These are phyloP conservation scores for Dasypolia templi DNA, from an alignment of 2,888 invertebrate genomes.

Conservation along the genomic window DNA sequence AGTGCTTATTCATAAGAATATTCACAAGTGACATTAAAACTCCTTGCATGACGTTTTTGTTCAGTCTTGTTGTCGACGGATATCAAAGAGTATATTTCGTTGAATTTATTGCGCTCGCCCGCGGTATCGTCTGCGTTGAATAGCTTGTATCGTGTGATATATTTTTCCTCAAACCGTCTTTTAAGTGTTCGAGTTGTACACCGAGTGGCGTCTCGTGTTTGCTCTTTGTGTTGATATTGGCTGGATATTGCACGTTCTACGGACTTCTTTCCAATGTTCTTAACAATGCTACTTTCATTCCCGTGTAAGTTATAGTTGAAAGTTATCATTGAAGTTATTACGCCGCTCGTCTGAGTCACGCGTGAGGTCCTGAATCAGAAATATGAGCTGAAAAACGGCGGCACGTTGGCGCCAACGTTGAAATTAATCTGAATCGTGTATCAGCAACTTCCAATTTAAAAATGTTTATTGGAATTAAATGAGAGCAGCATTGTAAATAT, in stretches of 20 bases:
- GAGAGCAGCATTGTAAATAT: slow-evolving; percentile 69
- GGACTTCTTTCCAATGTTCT: slow-evolving; percentile 63
- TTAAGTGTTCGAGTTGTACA: slow-evolving; percentile 65
- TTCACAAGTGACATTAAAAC: slow-evolving; percentile 86
- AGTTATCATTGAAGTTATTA: slow-evolving; percentile 67
- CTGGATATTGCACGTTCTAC: slow-evolving; percentile 67
- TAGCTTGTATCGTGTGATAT: slow-evolving; percentile 75
- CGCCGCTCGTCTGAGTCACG: slow-evolving; percentile 66
- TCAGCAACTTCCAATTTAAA: slow-evolving; percentile 77
- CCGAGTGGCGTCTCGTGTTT: slow-evolving; percentile 65
- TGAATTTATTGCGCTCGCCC: slow-evolving; percentile 81
- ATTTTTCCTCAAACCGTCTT: slow-evolving; percentile 75
- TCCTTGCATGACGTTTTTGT: slow-evolving; percentile 84
- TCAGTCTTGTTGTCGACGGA: slow-evolving; percentile 81
- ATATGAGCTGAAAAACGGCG: slow-evolving; percentile 82
- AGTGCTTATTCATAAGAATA: slow-evolving; percentile 84
- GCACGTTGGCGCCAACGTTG: slow-evolving; percentile 80
- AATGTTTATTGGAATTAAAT: slow-evolving; percentile 74
- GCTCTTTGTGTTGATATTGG: slow-evolving; percentile 71
- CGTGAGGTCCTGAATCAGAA: slow-evolving; percentile 84
- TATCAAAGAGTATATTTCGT: slow-evolving; percentile 82
- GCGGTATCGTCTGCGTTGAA: slow-evolving; percentile 75
- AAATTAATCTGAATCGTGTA: slow-evolving; percentile 81
- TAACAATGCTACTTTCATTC: slow-evolving; percentile 56
- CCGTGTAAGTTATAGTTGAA: slow-evolving; percentile 51